Evolutionary conservation across 2,113 vertebrate genomes (phyloP).

Genomic region (Bagarius yarrelli): DNA sequence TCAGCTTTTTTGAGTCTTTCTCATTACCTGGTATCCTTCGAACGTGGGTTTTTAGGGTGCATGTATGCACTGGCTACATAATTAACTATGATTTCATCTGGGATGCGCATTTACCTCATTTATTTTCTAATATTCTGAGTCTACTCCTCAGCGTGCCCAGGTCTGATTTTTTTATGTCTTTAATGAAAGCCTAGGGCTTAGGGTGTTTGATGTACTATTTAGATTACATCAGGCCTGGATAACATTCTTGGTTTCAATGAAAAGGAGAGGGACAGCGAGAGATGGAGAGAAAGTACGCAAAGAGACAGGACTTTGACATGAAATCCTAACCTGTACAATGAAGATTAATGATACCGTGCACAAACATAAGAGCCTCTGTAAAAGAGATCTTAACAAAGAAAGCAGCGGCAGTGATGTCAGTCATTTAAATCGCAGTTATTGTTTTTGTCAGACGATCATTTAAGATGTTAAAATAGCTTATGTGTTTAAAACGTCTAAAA

Average conservation of each 20-base stretch:
- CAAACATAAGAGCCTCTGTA: conserved; percentile 49
- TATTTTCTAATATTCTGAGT: conserved; percentile 62
- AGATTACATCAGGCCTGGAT: conserved; percentile 50
- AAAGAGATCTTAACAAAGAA: conserved; percentile 33
- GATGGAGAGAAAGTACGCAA: conserved; percentile 35
- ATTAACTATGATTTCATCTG: conserved; percentile 61
- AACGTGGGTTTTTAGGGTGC: conserved; percentile 49
- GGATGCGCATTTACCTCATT: conserved; percentile 63
- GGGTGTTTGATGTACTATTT: conserved; percentile 55
- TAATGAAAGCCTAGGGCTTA: conserved; percentile 54
- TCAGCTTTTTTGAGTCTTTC: conserved; percentile 54
- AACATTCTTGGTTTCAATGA: conserved; percentile 51
- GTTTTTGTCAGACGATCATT: too few species aligned
- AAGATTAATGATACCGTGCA: conserved; percentile 68
- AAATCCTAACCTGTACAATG: conserved; percentile 64
- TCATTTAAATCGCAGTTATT: too few species aligned
- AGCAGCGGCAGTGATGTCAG: background rate
- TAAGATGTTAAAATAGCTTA: too few species aligned
- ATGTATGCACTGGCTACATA: conserved; percentile 61
- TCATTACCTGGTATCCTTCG: conserved; percentile 56
- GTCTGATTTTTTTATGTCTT: conserved; percentile 54
- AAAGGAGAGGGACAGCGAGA: conserved; percentile 15
- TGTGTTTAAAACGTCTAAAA: too few species aligned
- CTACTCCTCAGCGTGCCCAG: conserved; percentile 48
- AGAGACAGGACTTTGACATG: conserved; percentile 59